Evolutionary conservation across 2,797 vertebrate genomes (phyloP), one percentile per base, ranked within the genome.

Genomic region (Geotrypetes seraphini): DNA sequence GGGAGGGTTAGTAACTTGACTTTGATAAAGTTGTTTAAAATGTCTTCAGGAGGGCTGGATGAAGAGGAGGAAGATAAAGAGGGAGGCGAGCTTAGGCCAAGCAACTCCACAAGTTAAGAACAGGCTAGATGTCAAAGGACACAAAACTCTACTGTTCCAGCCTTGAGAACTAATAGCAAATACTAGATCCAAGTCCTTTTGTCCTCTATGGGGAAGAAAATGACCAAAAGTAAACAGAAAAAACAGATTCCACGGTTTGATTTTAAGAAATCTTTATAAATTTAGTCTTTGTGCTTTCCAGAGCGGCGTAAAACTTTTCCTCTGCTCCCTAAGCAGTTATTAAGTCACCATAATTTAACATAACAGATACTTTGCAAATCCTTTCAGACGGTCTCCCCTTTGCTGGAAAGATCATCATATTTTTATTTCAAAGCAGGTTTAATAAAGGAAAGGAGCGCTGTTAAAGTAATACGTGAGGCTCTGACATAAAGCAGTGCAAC

Each of bases 401-500:
- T 71, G 47, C 85, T 86, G 81, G 85, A 86, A 87, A 86, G 78
- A 84, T 82, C 81, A 84, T 87, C 73, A 69, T 80, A 77, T 80
- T 73, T 60, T 66, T 71, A 78, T 78, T 77, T 83, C 72, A 82
- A 82, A 84, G 84, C 78, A 78, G 78, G 84, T 86, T 85, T 86
- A 84, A 86, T 83, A 83, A 85, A 86, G 80, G 81, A 84, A 84
- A 83, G 74, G 73, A 81, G 82, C 60, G 75, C 84, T 88, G 84
- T 78, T 87, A 84, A 82, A 87, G 83, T 82, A 84, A 88, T 89
- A 86, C 87, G 83, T 85, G 69, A 69, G 76, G 73, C 81, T 87
- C 78, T 94, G 91, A 97, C 87, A 89, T 85, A 88, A 90, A 93
- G 86, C 92, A 96, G 92, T 50, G 79, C 81, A 87, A 83, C 81